A percentile compares a stretch with the other conserved stretches of the same genome.
phyloP scores from a whole-genome alignment of 2,888 invertebrate genomes.

The Chesias legatella region DNA sequence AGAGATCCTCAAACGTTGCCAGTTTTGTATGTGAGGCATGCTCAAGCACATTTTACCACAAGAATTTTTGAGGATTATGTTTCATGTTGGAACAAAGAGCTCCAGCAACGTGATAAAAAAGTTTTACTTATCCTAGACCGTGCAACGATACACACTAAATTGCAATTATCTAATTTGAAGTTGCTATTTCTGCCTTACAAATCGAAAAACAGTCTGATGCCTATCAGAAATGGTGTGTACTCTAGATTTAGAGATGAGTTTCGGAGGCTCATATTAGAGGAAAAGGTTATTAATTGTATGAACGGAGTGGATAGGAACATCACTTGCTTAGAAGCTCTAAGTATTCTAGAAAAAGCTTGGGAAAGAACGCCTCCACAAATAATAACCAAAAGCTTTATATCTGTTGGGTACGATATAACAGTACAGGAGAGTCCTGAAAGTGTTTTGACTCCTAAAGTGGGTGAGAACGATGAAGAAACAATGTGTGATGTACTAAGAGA shows the following conservation, averaged over 20 bases:
- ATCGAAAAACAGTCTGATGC: slow-evolving; percentile 41
- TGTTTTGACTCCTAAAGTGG: slow-evolving; percentile 29
- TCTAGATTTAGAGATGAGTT: slow-evolving; percentile 41
- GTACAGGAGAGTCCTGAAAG: slow-evolving; percentile 17
- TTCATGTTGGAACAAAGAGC: slow-evolving; percentile 43
- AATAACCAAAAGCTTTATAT: slow-evolving; percentile 39
- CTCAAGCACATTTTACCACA: slow-evolving; percentile 46
- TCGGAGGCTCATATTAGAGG: slow-evolving; percentile 37
- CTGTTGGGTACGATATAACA: slow-evolving; percentile 42
- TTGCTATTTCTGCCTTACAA: slow-evolving; percentile 51
- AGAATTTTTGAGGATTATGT: slow-evolving; percentile 49
- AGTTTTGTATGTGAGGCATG: slow-evolving; percentile 44
- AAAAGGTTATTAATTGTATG: slow-evolving; percentile 40
- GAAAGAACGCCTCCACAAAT: slow-evolving; percentile 33
- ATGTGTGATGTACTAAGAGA: slow-evolving; percentile 40
- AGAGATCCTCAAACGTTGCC: slow-evolving; percentile 43
- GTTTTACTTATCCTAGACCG: slow-evolving; percentile 42
- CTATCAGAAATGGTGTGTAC: slow-evolving; percentile 46
- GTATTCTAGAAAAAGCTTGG: slow-evolving; percentile 47
- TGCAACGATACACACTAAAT: slow-evolving; percentile 47
- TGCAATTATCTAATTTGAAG: slow-evolving; percentile 43
- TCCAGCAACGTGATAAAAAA: slow-evolving; percentile 34
- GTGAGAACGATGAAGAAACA: slow-evolving; percentile 38
- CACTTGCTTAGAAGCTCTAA: slow-evolving; percentile 45
- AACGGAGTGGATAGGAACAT: slow-evolving; percentile 42